Evolutionary conservation across 1,140 invertebrate species (phyloP), one percentile per base, ranked within the genome.

Genomic region (Epicauta chinensis): DNA sequence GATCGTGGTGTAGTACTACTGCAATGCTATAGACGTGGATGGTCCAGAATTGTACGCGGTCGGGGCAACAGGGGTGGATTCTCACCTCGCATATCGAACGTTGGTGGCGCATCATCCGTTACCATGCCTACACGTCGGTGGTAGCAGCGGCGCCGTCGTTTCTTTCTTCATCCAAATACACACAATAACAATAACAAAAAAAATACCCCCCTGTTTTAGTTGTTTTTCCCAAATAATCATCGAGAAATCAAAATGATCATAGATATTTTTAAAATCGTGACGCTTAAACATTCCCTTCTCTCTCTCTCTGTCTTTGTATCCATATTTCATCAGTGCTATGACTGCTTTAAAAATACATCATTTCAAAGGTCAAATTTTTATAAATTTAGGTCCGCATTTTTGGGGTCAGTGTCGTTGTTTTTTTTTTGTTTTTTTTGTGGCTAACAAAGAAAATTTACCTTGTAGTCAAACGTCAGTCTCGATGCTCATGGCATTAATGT

Each of bases 391-490:
- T 23, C 7, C 7, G 23, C 7, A 5, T 23, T 23, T 23, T 23
- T 23, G 23, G 32, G 10, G 32, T 34, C 10, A 12, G 32, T 34
- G 32, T 34, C 32, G 32, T 34, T 11, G 32, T 3, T 34, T 7
- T 34, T 34, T 34, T 7, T 34, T 30, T 30, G 29, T 30, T 30
- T 30, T 5, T 30, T 30, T 10, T 30, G 29, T 30, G 29, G 3
- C 6, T 3, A 11, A 23, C 17, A 45, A 31, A 45, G 31, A 5
- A 38, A 31, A 73, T 77, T 80, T 76, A 91, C 87, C 85, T 81
- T 81, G 81, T 87, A 89, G 89, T 96, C 91, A 97, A 84, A 96
- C 93, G 80, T 97, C 93, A 77, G 93, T 97, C 79, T 97, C 93
- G 73, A 95, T 91, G 72, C 87, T 87, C 79, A 89, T 84, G 70